These are phyloP conservation scores for Venustaconcha ellipsiformis DNA, from an alignment of 1,140 invertebrate species.

Conservation along the genomic window DNA sequence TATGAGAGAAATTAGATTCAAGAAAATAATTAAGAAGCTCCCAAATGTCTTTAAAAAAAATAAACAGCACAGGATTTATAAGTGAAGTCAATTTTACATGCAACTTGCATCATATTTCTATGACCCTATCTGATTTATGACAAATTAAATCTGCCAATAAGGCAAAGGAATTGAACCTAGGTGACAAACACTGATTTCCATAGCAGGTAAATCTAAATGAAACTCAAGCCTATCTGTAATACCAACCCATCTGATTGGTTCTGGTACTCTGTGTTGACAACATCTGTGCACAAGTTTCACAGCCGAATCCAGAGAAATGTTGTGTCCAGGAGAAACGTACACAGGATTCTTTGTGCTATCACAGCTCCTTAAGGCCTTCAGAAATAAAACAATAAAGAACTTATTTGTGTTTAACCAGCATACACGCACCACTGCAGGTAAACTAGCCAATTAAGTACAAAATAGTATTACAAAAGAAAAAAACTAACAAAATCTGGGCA, in stretches of 20 bases:
- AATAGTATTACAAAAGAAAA: neutral
- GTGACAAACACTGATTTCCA: too few relatives aligned
- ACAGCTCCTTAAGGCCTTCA: conserved; percentile 54
- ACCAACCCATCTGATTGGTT: conserved; percentile 69
- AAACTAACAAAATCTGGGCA: neutral
- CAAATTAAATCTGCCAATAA: too few relatives aligned
- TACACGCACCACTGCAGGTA: neutral
- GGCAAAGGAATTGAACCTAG: too few relatives aligned
- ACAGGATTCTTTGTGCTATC: conserved; percentile 66
- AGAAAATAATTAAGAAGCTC: too few relatives aligned
- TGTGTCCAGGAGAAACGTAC: conserved; percentile 70
- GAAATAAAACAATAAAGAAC: conserved; percentile 5
- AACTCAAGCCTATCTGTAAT: too few relatives aligned
- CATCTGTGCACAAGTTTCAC: conserved; percentile 63
- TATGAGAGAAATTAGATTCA: too few relatives aligned
- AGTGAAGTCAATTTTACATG: too few relatives aligned
- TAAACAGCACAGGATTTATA: too few relatives aligned
- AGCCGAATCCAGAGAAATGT: conserved; percentile 68
- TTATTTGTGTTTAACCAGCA: neutral
- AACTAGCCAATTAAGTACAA: neutral
- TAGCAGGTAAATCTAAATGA: too few relatives aligned
- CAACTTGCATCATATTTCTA: too few relatives aligned
- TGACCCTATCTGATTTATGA: too few relatives aligned
- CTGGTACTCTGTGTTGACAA: conserved; percentile 69
- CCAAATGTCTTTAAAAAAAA: too few relatives aligned